A percentile compares a stretch with the other conserved stretches of the same genome.
These are phyloP conservation scores for Oreochromis aureus DNA, from an alignment of 2,113 vertebrate genomes.

Conservation along the genomic window DNA sequence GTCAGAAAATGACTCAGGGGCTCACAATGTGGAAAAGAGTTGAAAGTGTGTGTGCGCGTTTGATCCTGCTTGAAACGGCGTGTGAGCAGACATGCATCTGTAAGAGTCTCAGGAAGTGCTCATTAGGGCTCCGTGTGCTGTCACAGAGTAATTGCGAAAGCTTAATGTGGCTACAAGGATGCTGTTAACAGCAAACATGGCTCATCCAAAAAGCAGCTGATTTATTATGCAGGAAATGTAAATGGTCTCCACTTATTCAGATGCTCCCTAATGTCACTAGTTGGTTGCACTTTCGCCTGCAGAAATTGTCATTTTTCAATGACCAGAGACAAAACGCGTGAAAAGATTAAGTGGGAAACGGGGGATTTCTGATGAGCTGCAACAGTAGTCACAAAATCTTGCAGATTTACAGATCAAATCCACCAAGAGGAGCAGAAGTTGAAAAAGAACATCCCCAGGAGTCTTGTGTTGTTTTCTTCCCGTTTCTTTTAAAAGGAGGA, in stretches of 20 bases:
- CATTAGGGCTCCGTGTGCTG: constrained; percentile 3
- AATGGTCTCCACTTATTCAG: not conserved
- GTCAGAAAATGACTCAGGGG: constrained; percentile 9
- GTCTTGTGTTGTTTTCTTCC: not conserved
- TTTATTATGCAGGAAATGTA: constrained; percentile 20
- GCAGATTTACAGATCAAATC: constrained; percentile 12
- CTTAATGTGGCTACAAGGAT: not conserved
- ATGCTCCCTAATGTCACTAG: not conserved
- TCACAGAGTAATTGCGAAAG: not conserved
- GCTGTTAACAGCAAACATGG: not conserved
- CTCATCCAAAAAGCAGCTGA: not conserved
- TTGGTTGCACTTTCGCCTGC: not conserved
- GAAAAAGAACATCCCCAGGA: not conserved
- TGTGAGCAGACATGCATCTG: not conserved
- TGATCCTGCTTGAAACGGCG: not conserved
- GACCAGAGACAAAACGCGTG: not conserved
- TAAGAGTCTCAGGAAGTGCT: not conserved
- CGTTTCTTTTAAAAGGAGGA: not conserved
- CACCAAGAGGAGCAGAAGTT: not conserved
- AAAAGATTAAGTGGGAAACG: not conserved
- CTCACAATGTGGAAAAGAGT: not conserved
- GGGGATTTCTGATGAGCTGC: constrained; percentile 11
- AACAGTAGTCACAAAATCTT: not conserved
- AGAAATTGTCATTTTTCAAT: not conserved
- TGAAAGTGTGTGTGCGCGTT: not conserved